Evolutionary conservation across 2,888 invertebrate species (phyloP).

Genomic region (Taenaris catops): DNA sequence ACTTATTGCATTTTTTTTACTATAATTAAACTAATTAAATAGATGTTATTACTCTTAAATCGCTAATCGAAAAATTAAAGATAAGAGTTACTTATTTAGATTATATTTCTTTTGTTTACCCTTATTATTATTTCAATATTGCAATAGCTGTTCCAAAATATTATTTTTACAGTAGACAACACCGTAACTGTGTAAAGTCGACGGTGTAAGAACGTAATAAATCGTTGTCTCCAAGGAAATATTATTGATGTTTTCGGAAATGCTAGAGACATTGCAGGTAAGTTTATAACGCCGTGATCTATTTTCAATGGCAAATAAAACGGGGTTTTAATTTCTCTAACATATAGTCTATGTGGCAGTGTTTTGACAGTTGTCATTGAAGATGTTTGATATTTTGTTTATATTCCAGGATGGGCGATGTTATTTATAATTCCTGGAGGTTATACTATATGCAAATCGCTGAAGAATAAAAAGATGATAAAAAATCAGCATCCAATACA

Average conservation of each 20-base stretch:
- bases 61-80: too few species aligned
- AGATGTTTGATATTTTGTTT: constrained; percentile 64
- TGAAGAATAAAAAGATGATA: constrained; percentile 46
- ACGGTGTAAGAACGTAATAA: constrained; percentile 61
- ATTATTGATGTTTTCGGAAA: constrained; percentile 61
- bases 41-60: too few species aligned
- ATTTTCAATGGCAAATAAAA: constrained; percentile 6
- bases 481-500: constrained; percentile 36
- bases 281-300: constrained; percentile 18
- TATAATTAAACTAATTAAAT: too few species aligned
- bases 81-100: too few species aligned
- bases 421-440: constrained; percentile 32
- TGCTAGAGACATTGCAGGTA: constrained; percentile 39
- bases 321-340: constrained; percentile 17
- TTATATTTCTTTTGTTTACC: too few species aligned
- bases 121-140: constrained; percentile 6
- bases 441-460: constrained; percentile 28
- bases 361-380: constrained; percentile 73
- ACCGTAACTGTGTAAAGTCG: constrained; percentile 42
- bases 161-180: constrained; percentile 36
- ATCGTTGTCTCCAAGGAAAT: constrained; percentile 77
- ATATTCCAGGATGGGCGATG: constrained; percentile 64
- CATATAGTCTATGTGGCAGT: constrained; percentile 63
- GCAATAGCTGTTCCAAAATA: too few species aligned
- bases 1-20: too few species aligned